Base-by-base conservation (phyloP, 2,797 vertebrate species). In the Varecia variegata region DNA sequence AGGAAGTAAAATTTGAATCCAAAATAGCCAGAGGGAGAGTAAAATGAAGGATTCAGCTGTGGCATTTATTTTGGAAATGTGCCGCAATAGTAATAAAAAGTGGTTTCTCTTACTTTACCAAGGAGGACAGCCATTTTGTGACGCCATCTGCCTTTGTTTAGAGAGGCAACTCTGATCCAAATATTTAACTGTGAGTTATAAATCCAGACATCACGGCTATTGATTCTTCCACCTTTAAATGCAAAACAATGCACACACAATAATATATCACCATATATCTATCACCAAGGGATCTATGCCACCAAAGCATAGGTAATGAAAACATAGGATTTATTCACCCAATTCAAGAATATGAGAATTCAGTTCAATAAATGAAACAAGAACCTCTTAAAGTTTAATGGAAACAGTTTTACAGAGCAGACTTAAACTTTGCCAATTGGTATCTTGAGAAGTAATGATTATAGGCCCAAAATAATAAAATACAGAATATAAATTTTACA, bases 141-240 rank as follows among this genome's bases (percentile, higher is more conserved):
- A 98, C 99, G 99, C 99, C 99, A 99, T 98, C 99, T 99, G 96
- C 99, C 99, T 98, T 99, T 99, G 99, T 99, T 99, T 74, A 99
- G 99, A 88, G 99, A 99, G 87, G 99, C 99, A 97, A 99, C 99
- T 98, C 99, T 98, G 98, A 99, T 99, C 99, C 99, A 99, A 97
- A 99, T 99, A 98, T 99, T 99, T 97, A 99, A 99, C 97, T 99
- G 99, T 21, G 99, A 99, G 98, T 99, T 99, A 97, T 99, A 99
- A 99, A 99, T 99, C 99, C 99, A 99, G 95, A 99, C 99, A 95
- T 99, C 99, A 74, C 99, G 99, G 98, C 99, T 99, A 98, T 99
- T 99, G 98, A 99, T 99, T 97, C 99, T 99, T 96, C 99, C 99
- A 90, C 99, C 99, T 99, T 98, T 88, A 98, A 97, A 94, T 84